These are phyloP conservation scores for Indri indri DNA, from an alignment of 2,113 vertebrate genomes.

Conservation along the genomic window DNA sequence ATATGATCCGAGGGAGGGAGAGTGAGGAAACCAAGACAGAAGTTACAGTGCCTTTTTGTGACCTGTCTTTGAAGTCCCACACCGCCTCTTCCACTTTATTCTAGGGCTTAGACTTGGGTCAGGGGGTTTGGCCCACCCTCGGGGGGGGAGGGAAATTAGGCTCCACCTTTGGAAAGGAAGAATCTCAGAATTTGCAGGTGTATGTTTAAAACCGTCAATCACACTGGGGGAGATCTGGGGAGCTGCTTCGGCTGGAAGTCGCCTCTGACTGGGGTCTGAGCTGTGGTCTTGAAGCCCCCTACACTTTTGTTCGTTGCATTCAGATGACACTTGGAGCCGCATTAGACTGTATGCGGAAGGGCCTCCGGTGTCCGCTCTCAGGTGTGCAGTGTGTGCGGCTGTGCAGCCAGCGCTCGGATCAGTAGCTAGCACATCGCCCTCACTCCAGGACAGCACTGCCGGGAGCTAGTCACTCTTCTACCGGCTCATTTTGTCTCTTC, in stretches of 20 bases:
- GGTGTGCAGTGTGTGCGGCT: rapidly evolving
- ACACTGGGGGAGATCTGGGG: no score
- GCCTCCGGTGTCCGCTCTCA: rapidly evolving
- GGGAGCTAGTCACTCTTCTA: background rate
- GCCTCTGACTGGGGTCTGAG: background rate
- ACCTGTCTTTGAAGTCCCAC: background rate
- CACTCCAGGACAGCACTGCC: no score
- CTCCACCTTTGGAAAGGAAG: background rate
- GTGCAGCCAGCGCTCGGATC: rapidly evolving
- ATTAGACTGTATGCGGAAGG: background rate
- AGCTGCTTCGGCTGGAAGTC: background rate
- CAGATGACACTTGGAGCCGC: background rate
- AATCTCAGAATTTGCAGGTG: background rate
- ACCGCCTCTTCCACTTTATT: background rate
- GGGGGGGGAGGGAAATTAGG: background rate
- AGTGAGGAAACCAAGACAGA: background rate
- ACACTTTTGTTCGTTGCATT: background rate
- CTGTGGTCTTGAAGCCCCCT: background rate
- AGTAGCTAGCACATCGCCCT: background rate
- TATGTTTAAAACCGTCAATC: background rate
- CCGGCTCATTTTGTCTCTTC: background rate
- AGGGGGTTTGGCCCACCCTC: background rate
- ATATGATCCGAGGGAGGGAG: background rate
- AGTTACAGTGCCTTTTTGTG: background rate
- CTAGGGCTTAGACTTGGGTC: background rate